phyloP scores from a whole-genome alignment of 2,797 vertebrate species.

The Ctenochaetus hawaiiensis region DNA sequence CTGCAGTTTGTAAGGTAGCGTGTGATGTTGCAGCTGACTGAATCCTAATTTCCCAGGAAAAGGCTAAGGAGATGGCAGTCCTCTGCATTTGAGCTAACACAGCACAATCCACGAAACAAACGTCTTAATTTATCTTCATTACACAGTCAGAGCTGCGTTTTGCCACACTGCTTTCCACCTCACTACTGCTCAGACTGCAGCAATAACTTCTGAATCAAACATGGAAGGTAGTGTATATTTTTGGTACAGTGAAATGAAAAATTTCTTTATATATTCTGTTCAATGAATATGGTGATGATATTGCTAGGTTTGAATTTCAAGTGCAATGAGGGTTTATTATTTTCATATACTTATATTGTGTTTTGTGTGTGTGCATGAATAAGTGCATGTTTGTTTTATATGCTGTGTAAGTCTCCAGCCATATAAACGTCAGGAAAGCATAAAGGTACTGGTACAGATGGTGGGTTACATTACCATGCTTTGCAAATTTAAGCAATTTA shows the following conservation, averaged over 20 bases:
- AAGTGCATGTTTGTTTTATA: slow-evolving; percentile 17
- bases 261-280: background rate
- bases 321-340: slow-evolving; percentile 1
- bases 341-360: background rate
- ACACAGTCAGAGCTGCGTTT: slow-evolving; percentile 66
- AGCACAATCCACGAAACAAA: slow-evolving; percentile 71
- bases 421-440: slow-evolving; percentile 41
- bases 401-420: slow-evolving; percentile 8
- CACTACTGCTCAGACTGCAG: slow-evolving; percentile 40
- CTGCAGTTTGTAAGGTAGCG: slow-evolving; percentile 70
- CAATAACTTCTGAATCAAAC: slow-evolving; percentile 45
- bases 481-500: slow-evolving; percentile 79
- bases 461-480: slow-evolving; percentile 77
- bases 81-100: slow-evolving; percentile 69
- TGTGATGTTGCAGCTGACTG: slow-evolving; percentile 71
- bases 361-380: background rate
- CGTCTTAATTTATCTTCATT: slow-evolving; percentile 85
- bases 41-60: slow-evolving; percentile 76
- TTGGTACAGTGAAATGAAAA: background rate
- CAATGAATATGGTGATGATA: slow-evolving; percentile 14
- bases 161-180: slow-evolving; percentile 66
- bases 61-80: slow-evolving; percentile 68
- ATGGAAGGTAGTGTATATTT: slow-evolving; percentile 21
- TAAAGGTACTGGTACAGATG: slow-evolving; percentile 76
- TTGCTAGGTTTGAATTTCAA: background rate